These are phyloP conservation scores for Eretmochelys imbricata DNA, from an alignment of 2,113 vertebrate genomes.

Conservation along the genomic window DNA sequence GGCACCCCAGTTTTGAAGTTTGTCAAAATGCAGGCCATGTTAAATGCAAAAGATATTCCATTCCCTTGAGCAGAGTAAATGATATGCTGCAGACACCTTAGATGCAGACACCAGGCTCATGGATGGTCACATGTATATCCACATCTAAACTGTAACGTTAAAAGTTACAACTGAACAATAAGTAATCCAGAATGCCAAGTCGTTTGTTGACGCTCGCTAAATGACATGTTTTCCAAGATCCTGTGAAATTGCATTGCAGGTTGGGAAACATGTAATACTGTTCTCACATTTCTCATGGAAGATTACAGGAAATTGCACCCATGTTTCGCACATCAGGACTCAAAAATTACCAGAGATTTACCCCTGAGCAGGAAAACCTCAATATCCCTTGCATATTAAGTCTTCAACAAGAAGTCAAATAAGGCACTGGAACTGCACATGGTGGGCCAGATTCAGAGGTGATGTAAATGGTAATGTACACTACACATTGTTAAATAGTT, in stretches of 20 bases:
- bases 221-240: background rate
- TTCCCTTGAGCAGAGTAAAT: background rate
- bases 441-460: background rate
- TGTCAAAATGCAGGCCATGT: background rate
- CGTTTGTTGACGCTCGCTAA: background rate
- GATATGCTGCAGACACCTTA: background rate
- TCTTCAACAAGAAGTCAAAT: background rate
- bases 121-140: background rate
- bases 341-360: background rate
- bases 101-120: background rate
- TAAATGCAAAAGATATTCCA: background rate
- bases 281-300: background rate
- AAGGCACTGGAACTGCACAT: background rate
- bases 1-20: background rate
- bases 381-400: background rate
- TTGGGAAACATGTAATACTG: background rate
- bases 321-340: background rate
- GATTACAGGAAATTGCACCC: background rate
- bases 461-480: constrained; percentile 3
- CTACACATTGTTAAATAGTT: constrained; percentile 24
- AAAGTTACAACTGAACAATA: background rate
- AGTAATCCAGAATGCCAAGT: background rate
- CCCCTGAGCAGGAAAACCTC: background rate
- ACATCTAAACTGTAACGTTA: background rate
- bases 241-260: background rate